Base-by-base conservation (phyloP, 2,888 invertebrate species). In the Stenotaenia linearis region DNA sequence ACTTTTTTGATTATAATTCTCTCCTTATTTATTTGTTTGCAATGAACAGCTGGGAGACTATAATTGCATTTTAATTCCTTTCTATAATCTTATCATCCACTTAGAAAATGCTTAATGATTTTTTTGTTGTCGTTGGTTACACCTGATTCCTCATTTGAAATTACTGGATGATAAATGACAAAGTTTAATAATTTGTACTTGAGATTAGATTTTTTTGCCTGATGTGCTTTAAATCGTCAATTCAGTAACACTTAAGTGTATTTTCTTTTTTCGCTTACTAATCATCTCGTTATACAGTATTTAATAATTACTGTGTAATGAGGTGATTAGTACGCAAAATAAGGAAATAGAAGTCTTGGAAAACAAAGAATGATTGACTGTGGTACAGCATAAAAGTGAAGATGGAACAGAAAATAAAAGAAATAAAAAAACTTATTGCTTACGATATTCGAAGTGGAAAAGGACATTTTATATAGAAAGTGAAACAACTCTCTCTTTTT, bases 31-130 rank as follows among this genome's bases (percentile, higher is more conserved):
- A 56, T 56, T 56, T 56, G 56, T 56, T 56, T 56, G 23, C 56
- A 23, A 56, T 56, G 56, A 56, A 56, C 56, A 56, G 56, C 21
- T 56, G 56, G 10, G 56, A 1, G 56, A 56, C 23, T 56, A n/a
- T 56, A 56, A 56, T 21, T 56, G 21, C 7, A 23, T 56, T 56
- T 56, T 56, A 56, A 56, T 56, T 56, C 56, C 23, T 56, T 56
- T 56, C 56, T 56, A 56, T 56, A 56, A 56, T 56, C 56, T 56
- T 56, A 56, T 56, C 56, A 56, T 23, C 21, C 56, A 56, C 56
- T 23, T 21, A 56, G 23, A n/a, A 56, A 56, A 23, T 56, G 56
- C 23, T 56, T 56, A 23, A 56, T 56, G 56, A 56, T 56, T 56
- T 56, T 21, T 56, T 56, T 18, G 56, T 56, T 56, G 56, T 56